Evolutionary conservation across 2,888 invertebrate genomes (phyloP).

Genomic region (Cantharis rufa): DNA sequence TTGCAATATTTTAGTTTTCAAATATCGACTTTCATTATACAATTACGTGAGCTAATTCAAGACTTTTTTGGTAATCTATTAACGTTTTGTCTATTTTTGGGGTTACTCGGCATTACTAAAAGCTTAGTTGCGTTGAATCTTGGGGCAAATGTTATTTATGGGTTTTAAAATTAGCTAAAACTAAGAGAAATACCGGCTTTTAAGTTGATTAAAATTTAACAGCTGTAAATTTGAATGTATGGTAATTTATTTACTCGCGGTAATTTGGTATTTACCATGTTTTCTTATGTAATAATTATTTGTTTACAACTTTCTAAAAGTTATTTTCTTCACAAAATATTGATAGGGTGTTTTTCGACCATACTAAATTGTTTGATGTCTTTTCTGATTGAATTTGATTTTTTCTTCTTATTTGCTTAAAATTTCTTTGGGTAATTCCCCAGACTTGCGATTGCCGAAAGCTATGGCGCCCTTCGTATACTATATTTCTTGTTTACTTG

Average conservation of each 20-base stretch:
- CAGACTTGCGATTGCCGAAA: background rate
- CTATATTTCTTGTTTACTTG: background rate
- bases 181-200: conserved; percentile 36
- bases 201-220: conserved; percentile 37
- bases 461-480: background rate
- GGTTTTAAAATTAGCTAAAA: conserved; percentile 36
- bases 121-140: conserved; percentile 21
- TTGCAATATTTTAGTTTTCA: background rate
- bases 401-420: background rate
- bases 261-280: background rate
- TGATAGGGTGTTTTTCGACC: too few species aligned
- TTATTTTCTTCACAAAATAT: background rate
- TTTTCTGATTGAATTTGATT: background rate
- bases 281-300: background rate
- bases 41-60: background rate
- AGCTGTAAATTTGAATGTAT: conserved; percentile 30
- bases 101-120: conserved; percentile 26
- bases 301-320: background rate
- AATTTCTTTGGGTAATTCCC: background rate
- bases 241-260: background rate
- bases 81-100: conserved; percentile 29
- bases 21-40: background rate
- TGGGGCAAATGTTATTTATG: conserved; percentile 31
- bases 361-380: background rate
- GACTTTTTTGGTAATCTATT: conserved; percentile 17